These are phyloP conservation scores for Lophura nycthemera DNA, from an alignment of 2,113 vertebrate species.

Conservation along the genomic window DNA sequence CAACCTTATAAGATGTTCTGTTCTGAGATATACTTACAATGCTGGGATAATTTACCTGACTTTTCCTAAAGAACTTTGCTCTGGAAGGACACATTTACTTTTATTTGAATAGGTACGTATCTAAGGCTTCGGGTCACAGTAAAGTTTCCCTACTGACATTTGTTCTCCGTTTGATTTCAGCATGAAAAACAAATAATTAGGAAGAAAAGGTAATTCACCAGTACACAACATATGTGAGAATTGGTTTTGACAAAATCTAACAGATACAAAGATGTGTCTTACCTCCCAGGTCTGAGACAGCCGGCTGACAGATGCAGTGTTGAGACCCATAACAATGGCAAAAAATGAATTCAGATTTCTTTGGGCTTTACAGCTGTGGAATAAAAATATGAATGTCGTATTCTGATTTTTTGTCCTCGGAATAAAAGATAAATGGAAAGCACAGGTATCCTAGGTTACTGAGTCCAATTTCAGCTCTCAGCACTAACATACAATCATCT, in stretches of 20 bases:
- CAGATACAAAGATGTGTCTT: slow-evolving; percentile 44
- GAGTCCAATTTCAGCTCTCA: slow-evolving; percentile 35
- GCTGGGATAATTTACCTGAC: neutral
- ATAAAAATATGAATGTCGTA: slow-evolving; percentile 41
- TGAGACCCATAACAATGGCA: slow-evolving; percentile 97
- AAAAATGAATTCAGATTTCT: slow-evolving; percentile 98
- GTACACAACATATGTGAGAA: neutral
- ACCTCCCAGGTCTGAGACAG: slow-evolving; percentile 98
- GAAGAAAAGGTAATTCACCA: neutral
- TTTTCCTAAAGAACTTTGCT: neutral
- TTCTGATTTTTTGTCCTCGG: slow-evolving; percentile 28
- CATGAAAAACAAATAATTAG: neutral
- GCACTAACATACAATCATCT: slow-evolving; percentile 47
- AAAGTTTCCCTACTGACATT: neutral
- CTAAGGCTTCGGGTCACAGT: neutral
- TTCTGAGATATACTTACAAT: neutral
- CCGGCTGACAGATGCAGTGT: slow-evolving; percentile 92
- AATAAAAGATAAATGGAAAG: slow-evolving; percentile 25
- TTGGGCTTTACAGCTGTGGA: slow-evolving; percentile 92
- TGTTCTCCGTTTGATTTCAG: neutral
- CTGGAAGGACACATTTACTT: neutral
- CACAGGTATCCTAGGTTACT: slow-evolving; percentile 32
- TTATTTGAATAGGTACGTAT: neutral
- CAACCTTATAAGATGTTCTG: neutral
- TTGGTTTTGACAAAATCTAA: neutral